A percentile compares a stretch with the other conserved stretches of the same genome.
These are phyloP conservation scores for Physocephala rufipes DNA, from an alignment of 2,888 invertebrate genomes.

Conservation along the genomic window DNA sequence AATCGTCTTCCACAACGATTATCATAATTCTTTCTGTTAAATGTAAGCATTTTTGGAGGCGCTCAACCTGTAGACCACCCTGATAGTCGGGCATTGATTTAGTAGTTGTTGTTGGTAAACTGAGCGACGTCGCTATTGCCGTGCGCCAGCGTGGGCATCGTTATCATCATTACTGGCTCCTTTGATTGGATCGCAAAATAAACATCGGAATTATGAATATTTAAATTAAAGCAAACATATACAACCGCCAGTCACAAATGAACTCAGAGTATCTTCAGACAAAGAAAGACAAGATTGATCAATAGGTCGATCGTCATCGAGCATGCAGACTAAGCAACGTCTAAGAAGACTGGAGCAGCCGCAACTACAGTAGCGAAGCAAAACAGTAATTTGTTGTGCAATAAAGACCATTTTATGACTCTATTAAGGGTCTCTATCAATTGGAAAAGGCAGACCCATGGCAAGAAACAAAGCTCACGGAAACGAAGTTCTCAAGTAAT, in stretches of 20 bases:
- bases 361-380: constrained; percentile 43
- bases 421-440: constrained; percentile 59
- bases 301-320: constrained; percentile 30
- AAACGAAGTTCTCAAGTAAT: background rate
- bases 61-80: constrained; percentile 38
- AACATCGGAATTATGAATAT: constrained; percentile 54
- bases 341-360: background rate
- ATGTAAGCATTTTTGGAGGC: background rate
- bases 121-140: constrained; percentile 16
- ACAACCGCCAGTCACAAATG: background rate
- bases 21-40: constrained; percentile 19
- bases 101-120: constrained; percentile 31
- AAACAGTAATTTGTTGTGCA: constrained; percentile 61
- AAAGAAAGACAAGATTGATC: background rate
- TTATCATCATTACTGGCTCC: background rate
- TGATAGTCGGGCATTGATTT: constrained; percentile 37
- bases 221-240: constrained; percentile 48
- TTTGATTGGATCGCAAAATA: constrained; percentile 7
- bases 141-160: too few relatives aligned
- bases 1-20: constrained; percentile 6
- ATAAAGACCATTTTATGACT: constrained; percentile 62
- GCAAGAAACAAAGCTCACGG: background rate
- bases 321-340: background rate
- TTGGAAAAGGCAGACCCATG: constrained; percentile 41
- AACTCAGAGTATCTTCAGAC: background rate